These are phyloP conservation scores for Dolichotis patagonum DNA, from an alignment of 2,113 vertebrate genomes.

Conservation along the genomic window DNA sequence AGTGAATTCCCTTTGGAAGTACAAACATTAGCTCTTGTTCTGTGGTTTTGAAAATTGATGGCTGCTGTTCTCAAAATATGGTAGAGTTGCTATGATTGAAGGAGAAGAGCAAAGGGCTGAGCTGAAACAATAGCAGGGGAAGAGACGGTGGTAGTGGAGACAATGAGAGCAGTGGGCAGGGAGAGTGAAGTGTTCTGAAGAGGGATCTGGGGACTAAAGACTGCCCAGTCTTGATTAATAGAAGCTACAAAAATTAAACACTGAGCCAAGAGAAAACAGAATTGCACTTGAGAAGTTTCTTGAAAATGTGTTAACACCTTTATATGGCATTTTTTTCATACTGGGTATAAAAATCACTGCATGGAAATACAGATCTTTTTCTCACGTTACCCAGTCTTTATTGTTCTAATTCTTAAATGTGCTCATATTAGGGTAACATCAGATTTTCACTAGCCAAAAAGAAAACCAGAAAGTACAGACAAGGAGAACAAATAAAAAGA, in stretches of 20 bases:
- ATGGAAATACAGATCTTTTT: background rate
- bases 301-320: conserved; percentile 48
- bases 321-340: background rate
- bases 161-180: background rate
- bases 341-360: background rate
- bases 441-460: background rate
- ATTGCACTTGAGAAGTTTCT: conserved; percentile 6
- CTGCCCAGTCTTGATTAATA: conserved; percentile 69
- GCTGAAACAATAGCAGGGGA: background rate
- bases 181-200: background rate
- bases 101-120: background rate
- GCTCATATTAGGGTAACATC: background rate
- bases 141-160: background rate
- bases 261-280: conserved; percentile 47
- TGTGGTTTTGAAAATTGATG: conserved; percentile 32
- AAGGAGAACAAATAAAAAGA: background rate
- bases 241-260: conserved; percentile 41
- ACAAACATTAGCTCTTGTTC: conserved; percentile 47
- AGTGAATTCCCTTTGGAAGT: conserved; percentile 40
- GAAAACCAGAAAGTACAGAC: background rate
- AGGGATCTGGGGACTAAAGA: background rate
- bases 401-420: background rate
- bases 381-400: background rate
- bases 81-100: background rate
- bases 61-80: background rate